A percentile compares a stretch with the other conserved stretches of the same genome.
Evolutionary conservation across 2,888 invertebrate genomes (phyloP).

Genomic region (Synergus itoensis): DNA sequence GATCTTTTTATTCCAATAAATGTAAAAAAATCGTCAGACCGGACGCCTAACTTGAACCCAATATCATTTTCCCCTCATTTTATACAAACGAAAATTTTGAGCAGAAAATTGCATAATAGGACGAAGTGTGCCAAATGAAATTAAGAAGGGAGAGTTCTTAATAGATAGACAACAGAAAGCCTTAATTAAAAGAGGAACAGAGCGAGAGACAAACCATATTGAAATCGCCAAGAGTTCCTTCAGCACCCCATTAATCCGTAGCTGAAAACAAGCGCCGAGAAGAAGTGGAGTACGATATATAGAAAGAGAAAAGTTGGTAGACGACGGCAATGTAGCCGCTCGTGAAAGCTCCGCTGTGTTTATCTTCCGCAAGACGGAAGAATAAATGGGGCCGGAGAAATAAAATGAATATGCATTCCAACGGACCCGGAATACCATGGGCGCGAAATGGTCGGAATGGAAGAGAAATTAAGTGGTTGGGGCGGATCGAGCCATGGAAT

Average conservation of each 20-base stretch:
- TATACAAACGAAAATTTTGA: too few relatives aligned
- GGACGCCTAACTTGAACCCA: too few relatives aligned
- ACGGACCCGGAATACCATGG: constrained; percentile 46
- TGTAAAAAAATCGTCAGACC: too few relatives aligned
- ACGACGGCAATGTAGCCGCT: constrained; percentile 59
- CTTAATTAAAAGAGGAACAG: neutral
- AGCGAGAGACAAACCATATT: constrained; percentile 1
- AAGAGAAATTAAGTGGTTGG: constrained; percentile 58
- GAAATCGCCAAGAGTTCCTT: neutral
- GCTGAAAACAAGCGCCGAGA: constrained; percentile 32
- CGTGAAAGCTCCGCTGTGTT: constrained; percentile 65
- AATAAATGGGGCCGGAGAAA: constrained; percentile 56
- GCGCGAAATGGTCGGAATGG: constrained; percentile 56
- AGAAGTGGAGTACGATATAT: constrained; percentile 38
- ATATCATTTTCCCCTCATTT: too few relatives aligned
- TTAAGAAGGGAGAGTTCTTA: neutral
- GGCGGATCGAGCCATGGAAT: constrained; percentile 23
- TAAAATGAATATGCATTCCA: constrained; percentile 69
- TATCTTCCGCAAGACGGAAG: constrained; percentile 61
- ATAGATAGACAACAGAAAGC: neutral
- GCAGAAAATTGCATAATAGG: neutral
- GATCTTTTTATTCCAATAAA: too few relatives aligned
- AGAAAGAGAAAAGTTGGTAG: constrained; percentile 49
- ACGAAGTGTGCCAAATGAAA: neutral
- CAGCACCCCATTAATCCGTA: neutral